phyloP scores from a whole-genome alignment of 30 jellyfish, hydroid and myxozoan species.

The Pelagia noctiluca region DNA sequence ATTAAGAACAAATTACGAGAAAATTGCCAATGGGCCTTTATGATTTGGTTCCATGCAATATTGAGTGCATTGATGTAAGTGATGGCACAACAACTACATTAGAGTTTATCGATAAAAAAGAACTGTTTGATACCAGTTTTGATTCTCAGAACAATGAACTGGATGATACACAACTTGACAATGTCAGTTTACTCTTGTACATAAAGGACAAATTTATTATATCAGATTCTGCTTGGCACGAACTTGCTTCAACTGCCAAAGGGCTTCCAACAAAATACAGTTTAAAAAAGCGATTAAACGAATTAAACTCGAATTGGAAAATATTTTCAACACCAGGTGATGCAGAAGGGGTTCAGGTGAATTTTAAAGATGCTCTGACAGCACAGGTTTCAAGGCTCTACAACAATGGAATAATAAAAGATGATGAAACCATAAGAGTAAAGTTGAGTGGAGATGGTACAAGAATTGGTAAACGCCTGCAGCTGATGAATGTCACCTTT shows the following conservation, averaged over 20 bases:
- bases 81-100: background rate
- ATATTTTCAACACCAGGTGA: background rate
- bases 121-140: background rate
- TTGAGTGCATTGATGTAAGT: background rate
- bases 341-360: constrained; percentile 1
- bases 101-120: background rate
- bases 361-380: background rate
- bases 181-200: constrained; percentile 6
- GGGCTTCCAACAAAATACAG: constrained; percentile 3
- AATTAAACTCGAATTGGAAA: background rate
- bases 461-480: constrained; percentile 39
- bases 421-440: background rate
- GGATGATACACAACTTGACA: background rate
- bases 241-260: background rate
- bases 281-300: background rate
- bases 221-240: constrained; percentile 14
- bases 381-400: background rate
- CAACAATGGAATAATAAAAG: background rate
- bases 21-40: constrained; percentile 26
- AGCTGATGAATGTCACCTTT: constrained; percentile 6
- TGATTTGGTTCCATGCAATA: no score
- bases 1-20: background rate
- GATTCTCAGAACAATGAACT: background rate
- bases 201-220: constrained; percentile 18
- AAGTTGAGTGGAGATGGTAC: constrained; percentile 45